Conservation (phyloP, 2,888 invertebrate species). For the Smittia aterrima region DNA sequence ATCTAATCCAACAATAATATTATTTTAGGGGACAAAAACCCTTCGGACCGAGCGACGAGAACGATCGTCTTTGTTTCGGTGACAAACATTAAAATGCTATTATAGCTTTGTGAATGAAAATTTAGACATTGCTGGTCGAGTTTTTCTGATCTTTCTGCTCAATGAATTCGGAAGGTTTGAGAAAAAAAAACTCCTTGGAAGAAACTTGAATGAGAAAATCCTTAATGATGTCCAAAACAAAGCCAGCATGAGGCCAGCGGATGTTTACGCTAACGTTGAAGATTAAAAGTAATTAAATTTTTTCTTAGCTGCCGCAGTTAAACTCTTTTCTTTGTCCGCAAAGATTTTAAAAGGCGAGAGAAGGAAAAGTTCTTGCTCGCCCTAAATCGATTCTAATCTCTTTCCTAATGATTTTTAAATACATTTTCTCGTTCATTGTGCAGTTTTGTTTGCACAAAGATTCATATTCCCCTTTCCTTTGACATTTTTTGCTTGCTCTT, state of each 20-base stretch:
- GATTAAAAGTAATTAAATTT: slow-evolving; percentile 39
- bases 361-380: slow-evolving; percentile 1
- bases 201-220: not conserved
- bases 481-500: slow-evolving; percentile 7
- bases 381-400: slow-evolving; percentile 33
- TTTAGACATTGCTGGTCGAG: no score
- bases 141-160: not conserved
- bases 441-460: not conserved
- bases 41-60: not conserved
- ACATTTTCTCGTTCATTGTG: slow-evolving; percentile 13
- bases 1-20: slow-evolving; percentile 39
- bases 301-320: not conserved
- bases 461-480: not conserved
- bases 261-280: slow-evolving; percentile 33
- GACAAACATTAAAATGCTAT: slow-evolving; percentile 40
- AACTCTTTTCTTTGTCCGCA: not conserved
- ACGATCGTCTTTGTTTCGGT: slow-evolving; percentile 14
- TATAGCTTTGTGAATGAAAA: not conserved
- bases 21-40: slow-evolving; percentile 27
- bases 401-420: slow-evolving; percentile 38
- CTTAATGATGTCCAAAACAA: not conserved
- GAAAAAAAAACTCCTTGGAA: not conserved
- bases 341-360: not conserved
- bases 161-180: not conserved
- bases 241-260: not conserved